These are phyloP conservation scores for Drosophila watanabei DNA, from an alignment of 1,140 invertebrate species.

Conservation along the genomic window DNA sequence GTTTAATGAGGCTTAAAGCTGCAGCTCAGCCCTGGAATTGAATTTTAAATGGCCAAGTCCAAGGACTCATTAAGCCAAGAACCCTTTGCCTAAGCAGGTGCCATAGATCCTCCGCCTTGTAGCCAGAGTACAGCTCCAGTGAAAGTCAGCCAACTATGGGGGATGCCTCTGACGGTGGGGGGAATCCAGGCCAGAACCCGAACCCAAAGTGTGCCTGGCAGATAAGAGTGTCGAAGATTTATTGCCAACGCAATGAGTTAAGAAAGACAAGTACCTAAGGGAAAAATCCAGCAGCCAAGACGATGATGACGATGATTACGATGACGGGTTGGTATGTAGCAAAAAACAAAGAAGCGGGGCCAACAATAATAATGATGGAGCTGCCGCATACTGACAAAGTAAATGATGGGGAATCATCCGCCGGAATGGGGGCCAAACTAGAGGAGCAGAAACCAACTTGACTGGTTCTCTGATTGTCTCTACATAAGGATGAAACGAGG, in stretches of 20 bases:
- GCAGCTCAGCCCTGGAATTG: constrained; percentile 55
- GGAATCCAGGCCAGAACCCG: constrained; percentile 1
- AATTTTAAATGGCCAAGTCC: constrained; percentile 51
- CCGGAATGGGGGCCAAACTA: constrained; percentile 25
- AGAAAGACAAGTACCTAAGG: constrained; percentile 85
- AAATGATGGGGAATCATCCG: constrained; percentile 81
- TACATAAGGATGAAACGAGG: constrained; percentile 1
- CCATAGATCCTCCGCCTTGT: constrained; percentile 53
- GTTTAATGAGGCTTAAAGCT: constrained; percentile 61
- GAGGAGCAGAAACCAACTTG: constrained; percentile 32
- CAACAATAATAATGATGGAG: constrained; percentile 83
- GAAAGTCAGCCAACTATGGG: constrained; percentile 15
- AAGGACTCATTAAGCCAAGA: constrained; percentile 60
- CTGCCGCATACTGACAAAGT: constrained; percentile 83
- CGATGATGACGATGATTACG: constrained; percentile 47
- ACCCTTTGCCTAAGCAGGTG: constrained; percentile 69
- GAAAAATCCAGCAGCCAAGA: constrained; percentile 57
- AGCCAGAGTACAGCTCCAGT: constrained; percentile 12
- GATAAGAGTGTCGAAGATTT: constrained; percentile 84
- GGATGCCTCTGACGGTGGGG: neutral
- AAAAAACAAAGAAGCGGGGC: constrained; percentile 33
- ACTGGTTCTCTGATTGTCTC: constrained; percentile 67
- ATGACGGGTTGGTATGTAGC: constrained; percentile 68
- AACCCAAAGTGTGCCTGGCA: constrained; percentile 67
- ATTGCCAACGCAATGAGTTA: constrained; percentile 85